Base-by-base conservation (phyloP, 2,797 vertebrate genomes). In the Labeo calbasu region DNA sequence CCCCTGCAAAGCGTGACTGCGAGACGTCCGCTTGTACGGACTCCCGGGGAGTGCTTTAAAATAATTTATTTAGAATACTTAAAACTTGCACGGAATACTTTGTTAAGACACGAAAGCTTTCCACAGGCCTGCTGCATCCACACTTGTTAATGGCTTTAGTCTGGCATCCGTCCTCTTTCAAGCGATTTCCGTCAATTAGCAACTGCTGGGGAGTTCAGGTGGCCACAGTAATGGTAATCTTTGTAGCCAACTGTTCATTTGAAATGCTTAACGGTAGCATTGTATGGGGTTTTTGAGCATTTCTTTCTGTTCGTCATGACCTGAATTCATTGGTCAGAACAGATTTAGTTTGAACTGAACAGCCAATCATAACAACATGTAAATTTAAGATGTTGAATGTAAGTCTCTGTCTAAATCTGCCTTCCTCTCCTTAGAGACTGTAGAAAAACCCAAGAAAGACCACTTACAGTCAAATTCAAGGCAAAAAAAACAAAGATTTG, bases 11-110 rank as follows among this genome's bases (percentile, higher is more conserved):
- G 63, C 32, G 53, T 32, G 25, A 83, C 72, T 69, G 25, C 19
- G 10, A 83, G 63, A 77, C 36, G 28, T 77, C 63, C 28, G 15
- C 81, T 53, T 66, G 6, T 68, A 32, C 8, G 3, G 50, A 77
- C 36, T 68, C 72, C 72, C 28, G 23, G 72, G 36, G 63, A 48
- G 51, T 13, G 36, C 28, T 69, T 77, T 77, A 55, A 77, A 46
- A 23, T 77, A 69, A 83, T 83, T 77, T 77, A 83, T 77, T 77
- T 83, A 77, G 50, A 77, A 76, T 77, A 57, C 50, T 83, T 82
- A 5, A 50, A 78, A 78, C 3, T 50, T 61, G 50, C 12, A 28
- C 75, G 23, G 65, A 69, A 77, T 40, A 77, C 65, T 83, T 77
- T 69, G 63, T 53, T 77, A 77, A 57, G 63, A 77, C 48, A 73